Conservation (phyloP, 2,888 invertebrate species). For the Coelopa pilipes region DNA sequence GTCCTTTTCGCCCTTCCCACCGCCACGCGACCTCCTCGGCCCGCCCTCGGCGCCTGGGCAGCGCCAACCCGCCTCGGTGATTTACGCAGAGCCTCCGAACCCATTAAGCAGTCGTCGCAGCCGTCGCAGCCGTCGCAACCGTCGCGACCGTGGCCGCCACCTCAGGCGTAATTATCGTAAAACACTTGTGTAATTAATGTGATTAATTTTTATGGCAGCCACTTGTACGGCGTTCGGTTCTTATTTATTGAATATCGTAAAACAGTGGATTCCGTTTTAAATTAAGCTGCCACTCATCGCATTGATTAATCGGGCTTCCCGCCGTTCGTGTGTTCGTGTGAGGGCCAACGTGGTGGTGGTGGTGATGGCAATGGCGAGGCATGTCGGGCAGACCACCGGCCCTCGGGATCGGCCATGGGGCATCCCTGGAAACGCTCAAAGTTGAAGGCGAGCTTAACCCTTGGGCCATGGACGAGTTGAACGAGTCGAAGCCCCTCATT, state of each 20-base stretch:
- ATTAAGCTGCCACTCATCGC: conserved; percentile 31
- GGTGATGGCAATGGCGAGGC: too few relatives aligned
- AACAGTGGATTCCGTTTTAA: conserved; percentile 7
- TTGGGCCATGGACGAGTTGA: too few relatives aligned
- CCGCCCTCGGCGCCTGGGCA: too few relatives aligned
- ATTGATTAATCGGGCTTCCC: conserved; percentile 29
- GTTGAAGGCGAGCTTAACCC: too few relatives aligned
- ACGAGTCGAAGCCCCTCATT: too few relatives aligned
- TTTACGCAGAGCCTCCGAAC: too few relatives aligned
- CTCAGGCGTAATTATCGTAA: conserved; percentile 48
- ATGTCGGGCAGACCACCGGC: too few relatives aligned
- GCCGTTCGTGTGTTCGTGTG: neutral
- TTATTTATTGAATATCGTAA: conserved; percentile 24
- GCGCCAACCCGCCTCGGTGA: neutral
- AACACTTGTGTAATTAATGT: conserved; percentile 57
- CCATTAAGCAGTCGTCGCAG: too few relatives aligned
- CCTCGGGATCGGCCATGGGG: too few relatives aligned
- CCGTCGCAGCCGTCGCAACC: conserved; percentile 30
- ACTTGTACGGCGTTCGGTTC: conserved; percentile 7
- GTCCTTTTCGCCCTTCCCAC: conserved; percentile 40
- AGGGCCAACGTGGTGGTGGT: neutral
- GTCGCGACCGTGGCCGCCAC: conserved; percentile 28
- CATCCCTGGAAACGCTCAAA: too few relatives aligned
- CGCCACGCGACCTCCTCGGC: too few relatives aligned
- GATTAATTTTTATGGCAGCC: conserved; percentile 38